Conservation (phyloP, 1,140 invertebrate species). For the Tetraneura akinire region DNA sequence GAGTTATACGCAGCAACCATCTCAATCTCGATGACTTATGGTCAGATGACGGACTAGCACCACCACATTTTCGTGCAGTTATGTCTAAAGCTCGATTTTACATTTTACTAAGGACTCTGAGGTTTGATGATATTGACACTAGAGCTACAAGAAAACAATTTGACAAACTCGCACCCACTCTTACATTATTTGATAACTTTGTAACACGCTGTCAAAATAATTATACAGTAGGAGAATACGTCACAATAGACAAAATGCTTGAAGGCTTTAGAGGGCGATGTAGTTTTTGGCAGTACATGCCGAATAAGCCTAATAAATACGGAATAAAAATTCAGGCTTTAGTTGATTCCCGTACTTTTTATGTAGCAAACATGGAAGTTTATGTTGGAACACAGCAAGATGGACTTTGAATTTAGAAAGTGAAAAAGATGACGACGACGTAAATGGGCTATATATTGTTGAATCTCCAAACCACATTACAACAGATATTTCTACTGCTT, state of each 20-base stretch:
- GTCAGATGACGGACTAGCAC: constrained; percentile 54
- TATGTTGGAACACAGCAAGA: constrained; percentile 58
- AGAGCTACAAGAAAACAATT: constrained; percentile 53
- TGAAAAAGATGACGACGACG: neutral
- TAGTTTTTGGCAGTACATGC: constrained; percentile 57
- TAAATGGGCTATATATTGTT: neutral
- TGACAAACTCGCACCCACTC: constrained; percentile 57
- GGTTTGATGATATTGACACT: constrained; percentile 57
- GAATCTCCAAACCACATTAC: neutral
- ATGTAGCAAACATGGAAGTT: constrained; percentile 57
- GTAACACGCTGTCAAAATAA: constrained; percentile 55
- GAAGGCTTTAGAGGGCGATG: constrained; percentile 58
- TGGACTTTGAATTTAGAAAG: constrained; percentile 52
- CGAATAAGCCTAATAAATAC: constrained; percentile 58
- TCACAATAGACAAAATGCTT: constrained; percentile 59
- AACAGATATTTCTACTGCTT: neutral
- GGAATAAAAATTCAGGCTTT: constrained; percentile 60
- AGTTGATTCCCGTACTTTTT: constrained; percentile 57
- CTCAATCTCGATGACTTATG: constrained; percentile 57
- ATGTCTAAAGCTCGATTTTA: constrained; percentile 56
- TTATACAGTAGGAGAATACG: constrained; percentile 55
- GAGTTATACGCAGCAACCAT: neutral
- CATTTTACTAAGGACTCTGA: constrained; percentile 54
- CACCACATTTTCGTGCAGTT: constrained; percentile 53
- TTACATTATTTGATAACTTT: constrained; percentile 57